Percentiles rank a stretch among this genome's conserved stretches.
These are phyloP conservation scores for Eulemur rufifrons DNA, from an alignment of 2,113 vertebrate species.

Conservation along the genomic window DNA sequence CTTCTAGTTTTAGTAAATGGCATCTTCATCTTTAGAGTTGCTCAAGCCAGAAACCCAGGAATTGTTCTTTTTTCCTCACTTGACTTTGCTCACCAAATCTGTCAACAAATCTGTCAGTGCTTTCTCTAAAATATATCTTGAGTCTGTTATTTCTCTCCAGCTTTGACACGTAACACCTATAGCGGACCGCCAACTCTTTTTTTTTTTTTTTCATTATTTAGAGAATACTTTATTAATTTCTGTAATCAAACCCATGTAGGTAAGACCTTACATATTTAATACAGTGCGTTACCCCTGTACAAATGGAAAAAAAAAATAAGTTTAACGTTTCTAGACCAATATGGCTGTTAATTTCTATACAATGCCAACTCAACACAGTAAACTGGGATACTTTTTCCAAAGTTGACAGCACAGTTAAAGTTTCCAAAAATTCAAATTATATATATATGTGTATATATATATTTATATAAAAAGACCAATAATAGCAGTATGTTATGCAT, in stretches of 20 bases:
- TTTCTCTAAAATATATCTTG: not conserved
- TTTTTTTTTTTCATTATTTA: too few relatives aligned
- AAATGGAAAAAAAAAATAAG: slow-evolving; percentile 88
- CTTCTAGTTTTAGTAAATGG: not conserved
- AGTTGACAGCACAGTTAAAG: slow-evolving; percentile 89
- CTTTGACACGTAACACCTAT: not conserved
- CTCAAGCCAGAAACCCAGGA: not conserved
- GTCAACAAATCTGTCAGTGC: not conserved
- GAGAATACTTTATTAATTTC: too few relatives aligned
- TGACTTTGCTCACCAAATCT: not conserved
- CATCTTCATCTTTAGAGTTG: not conserved
- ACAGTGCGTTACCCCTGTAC: too few relatives aligned
- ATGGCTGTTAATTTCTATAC: slow-evolving; percentile 93
- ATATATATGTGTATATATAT: slow-evolving; percentile 78
- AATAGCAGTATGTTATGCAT: slow-evolving; percentile 85
- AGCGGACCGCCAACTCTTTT: not conserved
- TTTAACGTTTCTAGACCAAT: slow-evolving; percentile 90
- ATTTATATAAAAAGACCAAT: slow-evolving; percentile 90
- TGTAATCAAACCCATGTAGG: too few relatives aligned
- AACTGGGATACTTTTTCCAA: slow-evolving; percentile 87
- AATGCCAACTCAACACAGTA: slow-evolving; percentile 88
- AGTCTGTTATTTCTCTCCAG: not conserved
- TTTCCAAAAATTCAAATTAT: slow-evolving; percentile 89
- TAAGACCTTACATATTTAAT: too few relatives aligned
- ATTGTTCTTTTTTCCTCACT: not conserved